phyloP scores from a whole-genome alignment of 2,888 invertebrate genomes.

The Clepsis dumicolana region DNA sequence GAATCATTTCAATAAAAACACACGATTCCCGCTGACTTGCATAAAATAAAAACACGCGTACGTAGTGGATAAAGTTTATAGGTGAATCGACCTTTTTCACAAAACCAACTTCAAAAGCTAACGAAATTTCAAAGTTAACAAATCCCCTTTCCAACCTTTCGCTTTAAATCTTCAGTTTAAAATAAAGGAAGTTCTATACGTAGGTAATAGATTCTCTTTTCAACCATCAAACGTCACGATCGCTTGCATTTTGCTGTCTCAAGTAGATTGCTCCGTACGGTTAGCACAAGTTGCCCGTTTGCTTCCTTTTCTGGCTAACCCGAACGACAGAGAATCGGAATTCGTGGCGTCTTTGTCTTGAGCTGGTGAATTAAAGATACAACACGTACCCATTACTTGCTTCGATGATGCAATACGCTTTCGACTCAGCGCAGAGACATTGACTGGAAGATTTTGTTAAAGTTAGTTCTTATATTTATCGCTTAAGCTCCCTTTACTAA shows the following conservation, averaged over 20 bases:
- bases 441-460: not conserved
- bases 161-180: not conserved
- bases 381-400: conserved; percentile 45
- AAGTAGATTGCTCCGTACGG: conserved; percentile 6
- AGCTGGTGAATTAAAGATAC: conserved; percentile 52
- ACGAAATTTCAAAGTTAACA: conserved; percentile 6
- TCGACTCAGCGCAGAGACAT: conserved; percentile 7
- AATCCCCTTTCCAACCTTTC: not conserved
- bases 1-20: not conserved
- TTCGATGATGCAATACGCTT: conserved; percentile 32
- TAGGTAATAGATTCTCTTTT: conserved; percentile 15
- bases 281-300: not conserved
- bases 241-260: conserved; percentile 21
- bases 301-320: not conserved
- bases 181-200: conserved; percentile 4
- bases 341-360: conserved; percentile 7
- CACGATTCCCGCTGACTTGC: not conserved
- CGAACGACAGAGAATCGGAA: not conserved
- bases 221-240: conserved; percentile 6
- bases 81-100: conserved; percentile 3
- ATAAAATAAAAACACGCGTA: not conserved
- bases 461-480: not conserved
- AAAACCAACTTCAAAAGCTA: conserved; percentile 1
- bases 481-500: no score
- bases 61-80: not conserved